These are phyloP conservation scores for Tragelaphus scriptus DNA, from an alignment of 2,113 vertebrate genomes.

Conservation along the genomic window DNA sequence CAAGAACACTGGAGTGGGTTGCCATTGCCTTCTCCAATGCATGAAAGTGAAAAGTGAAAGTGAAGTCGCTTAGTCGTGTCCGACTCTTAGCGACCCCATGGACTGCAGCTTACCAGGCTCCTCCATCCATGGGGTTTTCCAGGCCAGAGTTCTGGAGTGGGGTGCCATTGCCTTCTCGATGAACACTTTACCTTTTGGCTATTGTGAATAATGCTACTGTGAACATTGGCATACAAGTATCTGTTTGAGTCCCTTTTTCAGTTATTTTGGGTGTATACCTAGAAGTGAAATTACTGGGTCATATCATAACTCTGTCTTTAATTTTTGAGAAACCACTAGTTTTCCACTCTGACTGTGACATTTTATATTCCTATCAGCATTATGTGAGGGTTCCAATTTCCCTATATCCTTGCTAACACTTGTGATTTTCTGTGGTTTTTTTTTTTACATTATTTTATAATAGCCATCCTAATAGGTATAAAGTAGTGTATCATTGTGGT, in stretches of 20 bases:
- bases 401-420: not conserved
- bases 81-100: too few relatives aligned
- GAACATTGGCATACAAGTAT: not conserved
- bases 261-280: not conserved
- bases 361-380: not conserved
- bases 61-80: too few relatives aligned
- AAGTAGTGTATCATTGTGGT: not conserved
- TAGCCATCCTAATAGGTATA: not conserved
- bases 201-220: not conserved
- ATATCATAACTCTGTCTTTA: not conserved
- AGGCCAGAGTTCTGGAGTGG: too few relatives aligned
- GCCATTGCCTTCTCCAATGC: too few relatives aligned
- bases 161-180: not conserved
- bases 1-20: too few relatives aligned
- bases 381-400: not conserved
- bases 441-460: not conserved
- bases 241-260: not conserved
- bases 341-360: not conserved
- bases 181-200: not conserved
- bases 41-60: too few relatives aligned
- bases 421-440: not conserved
- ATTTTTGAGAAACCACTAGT: not conserved
- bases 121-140: too few relatives aligned
- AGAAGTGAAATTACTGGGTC: not conserved
- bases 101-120: too few relatives aligned